Conservation (phyloP, 2,797 vertebrate species). For the Calcarius lapponicus region DNA sequence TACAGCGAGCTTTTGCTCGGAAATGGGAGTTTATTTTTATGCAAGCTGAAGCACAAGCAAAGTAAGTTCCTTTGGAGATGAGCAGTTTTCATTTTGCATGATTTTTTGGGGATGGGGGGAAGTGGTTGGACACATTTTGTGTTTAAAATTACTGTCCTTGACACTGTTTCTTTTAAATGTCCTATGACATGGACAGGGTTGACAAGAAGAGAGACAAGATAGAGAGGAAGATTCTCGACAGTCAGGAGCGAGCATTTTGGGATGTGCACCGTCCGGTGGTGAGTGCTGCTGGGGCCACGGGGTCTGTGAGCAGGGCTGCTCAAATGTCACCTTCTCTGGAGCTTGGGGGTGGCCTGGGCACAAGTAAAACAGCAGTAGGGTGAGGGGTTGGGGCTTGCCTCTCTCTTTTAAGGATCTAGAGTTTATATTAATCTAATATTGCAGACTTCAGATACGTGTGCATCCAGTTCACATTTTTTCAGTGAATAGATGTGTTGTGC, state of each 20-base stretch:
- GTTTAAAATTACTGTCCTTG: not conserved
- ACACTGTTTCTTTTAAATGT: slow-evolving; percentile 7
- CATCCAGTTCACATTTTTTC: not conserved
- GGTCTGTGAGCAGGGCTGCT: not conserved
- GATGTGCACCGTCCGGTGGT: slow-evolving; percentile 98
- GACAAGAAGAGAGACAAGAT: slow-evolving; percentile 99
- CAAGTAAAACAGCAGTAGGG: not conserved
- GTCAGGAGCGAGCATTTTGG: slow-evolving; percentile 97
- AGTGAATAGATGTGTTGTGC: not conserved
- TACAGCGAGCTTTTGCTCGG: slow-evolving; percentile 95
- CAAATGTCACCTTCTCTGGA: not conserved
- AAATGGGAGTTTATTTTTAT: slow-evolving; percentile 99
- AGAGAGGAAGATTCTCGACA: slow-evolving; percentile 97
- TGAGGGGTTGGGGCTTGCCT: accelerated
- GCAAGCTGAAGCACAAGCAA: slow-evolving; percentile 99
- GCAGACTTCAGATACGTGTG: not conserved
- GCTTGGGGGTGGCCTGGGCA: not conserved
- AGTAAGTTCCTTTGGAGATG: slow-evolving; percentile 82
- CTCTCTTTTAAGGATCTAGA: not conserved
- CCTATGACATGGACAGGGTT: slow-evolving; percentile 78
- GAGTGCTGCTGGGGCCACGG: slow-evolving; percentile 55
- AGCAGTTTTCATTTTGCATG: not conserved
- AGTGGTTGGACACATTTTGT: not conserved
- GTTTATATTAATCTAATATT: not conserved
- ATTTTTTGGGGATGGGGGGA: not conserved